Evolutionary conservation across 2,888 invertebrate genomes (phyloP).

Genomic region (Yponomeuta plumbellus): DNA sequence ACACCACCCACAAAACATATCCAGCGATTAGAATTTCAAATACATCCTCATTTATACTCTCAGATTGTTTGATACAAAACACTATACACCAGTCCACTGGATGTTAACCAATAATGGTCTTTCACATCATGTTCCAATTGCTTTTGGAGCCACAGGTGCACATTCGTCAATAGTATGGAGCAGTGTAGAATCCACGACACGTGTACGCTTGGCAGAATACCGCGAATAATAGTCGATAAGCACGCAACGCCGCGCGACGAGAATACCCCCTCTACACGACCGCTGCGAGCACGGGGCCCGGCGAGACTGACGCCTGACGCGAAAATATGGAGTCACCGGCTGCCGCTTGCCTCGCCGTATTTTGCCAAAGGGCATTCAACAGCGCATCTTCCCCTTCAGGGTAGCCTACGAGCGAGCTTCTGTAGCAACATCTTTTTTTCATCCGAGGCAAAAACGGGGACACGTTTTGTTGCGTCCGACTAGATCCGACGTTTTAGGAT

Average conservation of each 20-base stretch:
- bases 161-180: conserved; percentile 43
- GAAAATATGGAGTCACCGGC: conserved; percentile 12
- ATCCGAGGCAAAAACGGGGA: conserved; percentile 38
- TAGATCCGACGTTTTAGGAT: conserved; percentile 32
- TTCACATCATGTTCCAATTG: conserved; percentile 65
- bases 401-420: conserved; percentile 33
- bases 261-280: conserved; percentile 52
- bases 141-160: conserved; percentile 67
- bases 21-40: conserved; percentile 39
- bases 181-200: conserved; percentile 48
- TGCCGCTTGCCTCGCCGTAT: conserved; percentile 34
- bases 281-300: conserved; percentile 60
- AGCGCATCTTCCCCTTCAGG: conserved; percentile 23
- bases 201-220: conserved; percentile 64
- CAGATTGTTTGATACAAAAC: conserved; percentile 35
- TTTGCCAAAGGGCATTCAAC: conserved; percentile 4
- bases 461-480: conserved; percentile 16
- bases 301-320: conserved; percentile 56
- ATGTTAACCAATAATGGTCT: conserved; percentile 52
- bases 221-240: conserved; percentile 58
- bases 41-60: conserved; percentile 25
- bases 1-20: conserved; percentile 33
- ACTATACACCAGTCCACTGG: conserved; percentile 31
- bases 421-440: conserved; percentile 34
- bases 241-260: conserved; percentile 32